Conservation (phyloP, 2,888 invertebrate genomes). For the Tryphoninae sp. region DNA sequence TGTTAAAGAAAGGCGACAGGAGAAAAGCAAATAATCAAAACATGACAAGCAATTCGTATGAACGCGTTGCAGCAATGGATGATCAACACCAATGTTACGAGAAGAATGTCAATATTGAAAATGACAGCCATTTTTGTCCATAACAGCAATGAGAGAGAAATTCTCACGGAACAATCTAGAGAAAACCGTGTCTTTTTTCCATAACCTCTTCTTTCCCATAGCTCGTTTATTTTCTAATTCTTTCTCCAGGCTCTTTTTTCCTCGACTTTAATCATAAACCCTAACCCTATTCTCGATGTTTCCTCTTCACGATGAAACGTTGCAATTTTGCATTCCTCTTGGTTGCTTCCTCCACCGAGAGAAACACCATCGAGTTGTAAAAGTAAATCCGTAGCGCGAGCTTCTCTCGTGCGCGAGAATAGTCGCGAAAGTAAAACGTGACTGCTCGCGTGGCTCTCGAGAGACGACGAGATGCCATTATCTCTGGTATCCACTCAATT, state of each 20-base stretch:
- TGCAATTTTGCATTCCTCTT: slow-evolving; percentile 58
- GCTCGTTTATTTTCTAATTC: slow-evolving; percentile 31
- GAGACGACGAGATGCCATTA: slow-evolving; percentile 49
- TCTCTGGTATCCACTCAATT: slow-evolving; percentile 61
- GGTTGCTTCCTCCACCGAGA: slow-evolving; percentile 42
- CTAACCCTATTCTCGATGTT: background rate
- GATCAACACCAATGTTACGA: background rate
- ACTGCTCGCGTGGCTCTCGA: slow-evolving; percentile 25
- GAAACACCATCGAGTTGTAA: slow-evolving; percentile 37
- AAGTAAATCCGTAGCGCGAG: slow-evolving; percentile 33
- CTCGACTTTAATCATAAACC: slow-evolving; percentile 39
- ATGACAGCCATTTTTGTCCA: background rate
- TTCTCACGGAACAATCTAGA: slow-evolving; percentile 2
- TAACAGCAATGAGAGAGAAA: background rate
- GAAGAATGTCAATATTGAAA: no score
- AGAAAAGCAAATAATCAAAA: background rate
- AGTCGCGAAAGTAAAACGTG: slow-evolving; percentile 63
- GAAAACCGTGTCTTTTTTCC: slow-evolving; percentile 22
- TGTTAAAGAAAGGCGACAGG: slow-evolving; percentile 2
- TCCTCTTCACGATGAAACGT: slow-evolving; percentile 17
- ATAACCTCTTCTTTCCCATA: slow-evolving; percentile 3
- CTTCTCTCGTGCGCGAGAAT: slow-evolving; percentile 24
- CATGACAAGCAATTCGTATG: background rate
- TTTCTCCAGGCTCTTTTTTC: slow-evolving; percentile 10
- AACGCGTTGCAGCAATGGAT: background rate